Conservation (phyloP, 2,797 vertebrate genomes). For the Psittacula derbiana region DNA sequence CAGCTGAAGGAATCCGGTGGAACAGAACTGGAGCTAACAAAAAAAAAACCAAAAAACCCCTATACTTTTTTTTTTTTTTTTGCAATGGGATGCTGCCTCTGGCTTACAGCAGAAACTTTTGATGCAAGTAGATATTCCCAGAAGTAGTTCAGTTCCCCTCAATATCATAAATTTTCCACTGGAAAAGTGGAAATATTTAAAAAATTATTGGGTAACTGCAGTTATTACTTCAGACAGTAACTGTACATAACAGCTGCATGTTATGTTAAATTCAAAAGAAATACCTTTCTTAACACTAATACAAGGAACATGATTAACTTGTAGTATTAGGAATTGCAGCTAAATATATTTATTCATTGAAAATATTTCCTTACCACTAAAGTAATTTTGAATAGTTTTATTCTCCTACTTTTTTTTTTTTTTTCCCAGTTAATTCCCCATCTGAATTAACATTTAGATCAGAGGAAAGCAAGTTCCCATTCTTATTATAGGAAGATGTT, state of each 20-base stretch:
- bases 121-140: not conserved
- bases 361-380: not conserved
- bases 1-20: not conserved
- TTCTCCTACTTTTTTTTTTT: not conserved
- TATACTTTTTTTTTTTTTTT: not conserved
- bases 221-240: not conserved
- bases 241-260: not conserved
- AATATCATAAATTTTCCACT: not conserved
- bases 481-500: not conserved
- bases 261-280: not conserved
- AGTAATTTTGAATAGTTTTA: not conserved
- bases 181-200: not conserved
- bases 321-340: not conserved
- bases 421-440: not conserved
- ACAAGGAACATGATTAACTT: not conserved
- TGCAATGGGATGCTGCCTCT: not conserved
- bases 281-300: not conserved
- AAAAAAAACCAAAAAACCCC: not conserved
- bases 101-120: not conserved
- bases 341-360: not conserved
- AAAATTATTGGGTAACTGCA: not conserved
- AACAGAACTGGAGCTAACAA: not conserved
- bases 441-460: not conserved
- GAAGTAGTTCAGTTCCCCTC: not conserved
- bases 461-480: not conserved